Evolutionary conservation across 2,888 invertebrate species (phyloP).

Genomic region (Trichacis sp.): DNA sequence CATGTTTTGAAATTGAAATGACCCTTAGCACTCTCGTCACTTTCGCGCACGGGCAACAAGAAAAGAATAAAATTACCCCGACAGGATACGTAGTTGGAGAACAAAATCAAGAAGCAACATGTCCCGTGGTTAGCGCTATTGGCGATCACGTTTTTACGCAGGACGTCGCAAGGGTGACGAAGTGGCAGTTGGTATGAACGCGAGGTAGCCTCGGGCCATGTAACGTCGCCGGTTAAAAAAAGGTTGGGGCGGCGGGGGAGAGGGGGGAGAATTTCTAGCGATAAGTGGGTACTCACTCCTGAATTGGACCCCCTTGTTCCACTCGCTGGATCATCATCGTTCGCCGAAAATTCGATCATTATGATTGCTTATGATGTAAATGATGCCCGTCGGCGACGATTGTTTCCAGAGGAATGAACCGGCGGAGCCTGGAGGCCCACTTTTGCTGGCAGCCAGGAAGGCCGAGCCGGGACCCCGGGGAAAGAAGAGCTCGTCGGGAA

Average conservation of each 20-base stretch:
- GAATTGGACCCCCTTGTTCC: constrained; percentile 67
- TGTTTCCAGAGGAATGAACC: constrained; percentile 58
- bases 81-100: constrained; percentile 10
- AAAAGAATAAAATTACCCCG: constrained; percentile 21
- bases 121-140: constrained; percentile 46
- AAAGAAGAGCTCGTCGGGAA: constrained; percentile 29
- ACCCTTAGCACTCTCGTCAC: constrained; percentile 36
- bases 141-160: constrained; percentile 51
- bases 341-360: constrained; percentile 69
- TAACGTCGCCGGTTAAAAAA: constrained; percentile 40
- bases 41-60: constrained; percentile 1
- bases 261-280: constrained; percentile 42
- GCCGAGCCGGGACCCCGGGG: constrained; percentile 13
- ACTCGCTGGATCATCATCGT: constrained; percentile 68
- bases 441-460: too few species aligned
- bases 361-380: constrained; percentile 73
- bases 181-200: constrained; percentile 59
- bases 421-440: constrained; percentile 11
- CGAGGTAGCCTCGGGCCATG: constrained; percentile 62
- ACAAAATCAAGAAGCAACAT: constrained; percentile 31
- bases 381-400: constrained; percentile 72
- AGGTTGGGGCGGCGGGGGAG: constrained; percentile 45
- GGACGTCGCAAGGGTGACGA: constrained; percentile 39
- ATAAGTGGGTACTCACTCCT: constrained; percentile 68
- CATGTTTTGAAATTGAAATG: constrained; percentile 40